A percentile compares a stretch with the other conserved stretches of the same genome.
Conservation (phyloP, 2,888 invertebrate genomes). For the Xestoiulus laeticollis region DNA sequence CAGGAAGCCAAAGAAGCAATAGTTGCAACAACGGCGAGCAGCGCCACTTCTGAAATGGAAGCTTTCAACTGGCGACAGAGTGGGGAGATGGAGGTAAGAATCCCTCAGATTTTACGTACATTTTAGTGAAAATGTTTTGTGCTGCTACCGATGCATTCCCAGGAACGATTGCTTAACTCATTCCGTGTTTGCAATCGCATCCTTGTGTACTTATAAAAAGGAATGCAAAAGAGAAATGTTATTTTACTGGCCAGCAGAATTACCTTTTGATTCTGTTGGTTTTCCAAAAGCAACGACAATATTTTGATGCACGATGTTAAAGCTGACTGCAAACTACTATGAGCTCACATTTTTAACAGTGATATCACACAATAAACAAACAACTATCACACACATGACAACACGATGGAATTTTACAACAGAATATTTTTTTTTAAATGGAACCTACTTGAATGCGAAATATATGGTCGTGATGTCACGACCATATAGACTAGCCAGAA, state of each 20-base stretch:
- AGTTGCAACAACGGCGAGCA: slow-evolving; percentile 31
- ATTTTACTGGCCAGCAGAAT: not conserved
- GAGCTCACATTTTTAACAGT: no score
- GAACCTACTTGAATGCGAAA: no score
- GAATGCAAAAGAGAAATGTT: not conserved
- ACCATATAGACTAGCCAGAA: no score
- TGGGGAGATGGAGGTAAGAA: slow-evolving; percentile 54
- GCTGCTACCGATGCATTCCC: no score
- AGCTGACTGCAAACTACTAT: no score
- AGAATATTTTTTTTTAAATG: no score
- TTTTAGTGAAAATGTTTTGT: no score
- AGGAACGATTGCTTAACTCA: no score
- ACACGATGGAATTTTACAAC: no score
- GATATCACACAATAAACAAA: no score
- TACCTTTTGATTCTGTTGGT: not conserved
- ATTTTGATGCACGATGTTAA: not conserved
- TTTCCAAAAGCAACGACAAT: not conserved
- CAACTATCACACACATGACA: no score
- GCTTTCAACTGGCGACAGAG: slow-evolving; percentile 46
- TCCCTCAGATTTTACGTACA: not conserved
- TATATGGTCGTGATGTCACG: no score
- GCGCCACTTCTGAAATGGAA: slow-evolving; percentile 43
- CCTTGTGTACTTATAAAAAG: not conserved
- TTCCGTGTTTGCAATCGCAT: not conserved
- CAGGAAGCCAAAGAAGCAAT: slow-evolving; percentile 59